A percentile compares a stretch with the other conserved stretches of the same genome.
Evolutionary conservation across 2,888 invertebrate species (phyloP).

Genomic region (Phytoseiulus persimilis): DNA sequence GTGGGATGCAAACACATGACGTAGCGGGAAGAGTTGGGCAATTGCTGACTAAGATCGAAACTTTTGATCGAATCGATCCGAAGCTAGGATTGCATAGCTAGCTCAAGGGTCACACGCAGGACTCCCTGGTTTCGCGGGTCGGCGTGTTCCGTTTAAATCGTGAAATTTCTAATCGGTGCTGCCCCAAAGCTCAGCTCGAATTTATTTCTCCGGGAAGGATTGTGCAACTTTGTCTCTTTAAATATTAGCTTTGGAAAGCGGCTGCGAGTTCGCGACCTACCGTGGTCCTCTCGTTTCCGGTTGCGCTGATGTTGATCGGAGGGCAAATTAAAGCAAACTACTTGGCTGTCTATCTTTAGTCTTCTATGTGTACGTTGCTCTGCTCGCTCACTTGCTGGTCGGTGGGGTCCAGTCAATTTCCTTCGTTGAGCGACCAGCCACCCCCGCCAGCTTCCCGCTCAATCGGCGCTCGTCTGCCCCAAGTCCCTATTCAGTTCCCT

Average conservation of each 20-base stretch:
- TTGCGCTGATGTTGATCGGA: neutral
- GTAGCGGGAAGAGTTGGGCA: no score
- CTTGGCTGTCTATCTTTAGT: slow-evolving; percentile 5
- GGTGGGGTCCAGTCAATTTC: neutral
- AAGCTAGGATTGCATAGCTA: no score
- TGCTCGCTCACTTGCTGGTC: neutral
- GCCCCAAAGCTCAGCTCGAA: no score
- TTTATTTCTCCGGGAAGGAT: no score
- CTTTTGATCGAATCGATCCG: no score
- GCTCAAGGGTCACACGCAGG: no score
- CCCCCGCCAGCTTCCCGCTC: neutral
- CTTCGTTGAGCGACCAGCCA: neutral
- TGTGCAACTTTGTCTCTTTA: no score
- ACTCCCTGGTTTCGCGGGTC: no score
- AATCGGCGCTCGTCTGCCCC: neutral
- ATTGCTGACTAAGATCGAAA: no score
- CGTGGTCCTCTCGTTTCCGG: neutral
- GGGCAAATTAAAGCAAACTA: neutral
- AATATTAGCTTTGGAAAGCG: neutral
- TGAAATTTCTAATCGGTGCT: no score
- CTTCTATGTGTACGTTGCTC: neutral
- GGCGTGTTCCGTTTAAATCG: no score
- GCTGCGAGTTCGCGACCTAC: neutral
- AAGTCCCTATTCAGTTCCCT: neutral
- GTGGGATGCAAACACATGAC: no score